Base-by-base conservation (phyloP, 2,888 invertebrate genomes). In the Stomorhina lunata region DNA sequence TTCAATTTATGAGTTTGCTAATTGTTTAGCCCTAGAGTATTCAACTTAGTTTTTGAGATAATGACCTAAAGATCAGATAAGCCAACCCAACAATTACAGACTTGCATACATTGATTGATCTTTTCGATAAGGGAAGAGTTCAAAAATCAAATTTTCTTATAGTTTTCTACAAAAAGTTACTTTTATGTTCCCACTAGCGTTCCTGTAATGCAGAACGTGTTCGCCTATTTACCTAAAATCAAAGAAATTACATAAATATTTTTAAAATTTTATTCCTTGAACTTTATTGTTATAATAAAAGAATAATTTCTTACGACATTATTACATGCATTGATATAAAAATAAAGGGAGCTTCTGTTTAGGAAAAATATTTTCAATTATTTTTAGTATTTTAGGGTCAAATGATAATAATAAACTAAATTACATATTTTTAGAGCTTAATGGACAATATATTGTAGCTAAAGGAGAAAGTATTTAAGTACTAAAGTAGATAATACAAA, bases 241-340 rank as follows among this genome's bases (percentile, higher is more conserved):
- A 48, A 12, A 34, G 2, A 71, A 45, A 45, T 20, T 37, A 27
- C 1, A 25, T 2, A 37, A 9, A 59, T 17, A 10, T 34, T 40
- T 40, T 48, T 48, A 27, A 15, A 15, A 15, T n/a, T 22, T 59
- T 66, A 34, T 25, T 55, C 57, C 27, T 72, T 63, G 40, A 59
- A 55, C 27, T 68, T 68, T 71, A 55, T 77, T 53, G 6, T 75
- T 34, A 22, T 29, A 59, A 10, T 68, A 59, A 68, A 76, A 68
- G 37, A 55, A 73, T 81, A 65, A 37, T 69, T 69, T 65, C 25
- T 48, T 73, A 63, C 27, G n/a, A 53, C 43, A 43, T 45, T n/a
- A 76, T 48, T 43, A 69, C 59, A 76, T 65, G 71, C 59, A 50
- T 50, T 59, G 37, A 63, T 81, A 81, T 69, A 81, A 78, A 81